Evolutionary conservation across 2,797 vertebrate genomes (phyloP), one percentile per base, ranked within the genome.

Genomic region (Hephaestus fuliginosus): DNA sequence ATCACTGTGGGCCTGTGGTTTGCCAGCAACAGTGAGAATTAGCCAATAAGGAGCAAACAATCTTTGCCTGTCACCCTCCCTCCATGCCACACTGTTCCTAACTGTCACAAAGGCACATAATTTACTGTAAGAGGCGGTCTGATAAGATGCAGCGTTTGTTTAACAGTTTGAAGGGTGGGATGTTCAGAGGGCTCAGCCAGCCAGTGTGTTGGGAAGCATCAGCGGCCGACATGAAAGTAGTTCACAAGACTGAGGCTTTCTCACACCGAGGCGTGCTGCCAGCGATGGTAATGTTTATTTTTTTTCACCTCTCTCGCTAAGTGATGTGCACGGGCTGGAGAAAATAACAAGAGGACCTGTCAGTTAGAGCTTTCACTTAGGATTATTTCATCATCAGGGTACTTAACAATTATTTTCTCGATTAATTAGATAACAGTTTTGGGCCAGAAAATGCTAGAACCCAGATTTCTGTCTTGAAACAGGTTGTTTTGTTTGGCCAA

Each of bases 41-140:
- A 83, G 73, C 84, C 84, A 86, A 84, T 84, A 76, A 87, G 64
- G 65, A 87, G 43, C 67, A 86, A 88, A 85, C 64, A 41, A 46
- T 85, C 9, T 44, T 74, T 4, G n/a, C 60, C 60, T 62, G 60
- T 70, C 80, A 73, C 51, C 57, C 76, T 76, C 62, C 63, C 66
- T 72, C 28, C 55, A 71, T 70, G 68, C 78, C 80, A 64, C 39
- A 43, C 55, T 78, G 68, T 87, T 85, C 71, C 73, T 43, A 49
- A 75, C 60, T 68, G 82, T 80, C 82, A 81, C 81, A 81, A 70
- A 88, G 77, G 73, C 66, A 57, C 74, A 80, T 70, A 1, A 70
- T 86, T 87, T 69, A 48, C 51, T 58, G 43, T 17, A 76, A 56
- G 64, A 78, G 78, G 74, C 30, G 18, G 68, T 43, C 64, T 64